Evolutionary conservation across 1,140 invertebrate species (phyloP).

Genomic region (Cotesia vestalis): DNA sequence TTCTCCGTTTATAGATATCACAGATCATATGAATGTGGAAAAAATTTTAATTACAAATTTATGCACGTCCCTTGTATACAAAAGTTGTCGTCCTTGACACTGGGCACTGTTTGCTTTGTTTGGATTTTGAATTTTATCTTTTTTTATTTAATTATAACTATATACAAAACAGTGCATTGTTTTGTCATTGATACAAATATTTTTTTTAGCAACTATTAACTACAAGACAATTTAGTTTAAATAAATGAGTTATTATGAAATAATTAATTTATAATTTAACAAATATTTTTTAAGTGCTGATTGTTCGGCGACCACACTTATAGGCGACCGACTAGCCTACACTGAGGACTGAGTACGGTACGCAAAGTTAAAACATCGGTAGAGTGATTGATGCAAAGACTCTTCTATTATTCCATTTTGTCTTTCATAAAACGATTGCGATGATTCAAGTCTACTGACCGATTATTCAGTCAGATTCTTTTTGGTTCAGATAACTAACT

Average conservation of each 20-base stretch:
- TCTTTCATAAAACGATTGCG: constrained; percentile 40
- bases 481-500: neutral
- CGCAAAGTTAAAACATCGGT: constrained; percentile 50
- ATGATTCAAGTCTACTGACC: constrained; percentile 41
- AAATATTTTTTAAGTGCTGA: neutral
- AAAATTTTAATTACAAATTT: no score
- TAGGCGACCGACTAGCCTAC: constrained; percentile 65
- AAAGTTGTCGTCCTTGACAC: constrained; percentile 4
- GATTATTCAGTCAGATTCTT: constrained; percentile 37
- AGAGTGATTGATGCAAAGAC: constrained; percentile 44
- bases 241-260: no score
- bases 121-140: neutral
- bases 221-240: no score
- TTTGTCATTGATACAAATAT: no score
- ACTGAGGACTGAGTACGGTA: constrained; percentile 66
- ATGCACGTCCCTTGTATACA: neutral
- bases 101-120: neutral
- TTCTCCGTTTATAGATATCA: no score
- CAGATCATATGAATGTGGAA: no score
- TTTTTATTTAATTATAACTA: neutral
- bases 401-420: constrained; percentile 59
- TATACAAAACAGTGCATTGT: neutral
- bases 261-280: no score
- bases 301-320: constrained; percentile 44
- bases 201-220: no score